A percentile compares a stretch with the other conserved stretches of the same genome.
Conservation (phyloP, 2,797 vertebrate species). For the Etheostoma nigrum region DNA sequence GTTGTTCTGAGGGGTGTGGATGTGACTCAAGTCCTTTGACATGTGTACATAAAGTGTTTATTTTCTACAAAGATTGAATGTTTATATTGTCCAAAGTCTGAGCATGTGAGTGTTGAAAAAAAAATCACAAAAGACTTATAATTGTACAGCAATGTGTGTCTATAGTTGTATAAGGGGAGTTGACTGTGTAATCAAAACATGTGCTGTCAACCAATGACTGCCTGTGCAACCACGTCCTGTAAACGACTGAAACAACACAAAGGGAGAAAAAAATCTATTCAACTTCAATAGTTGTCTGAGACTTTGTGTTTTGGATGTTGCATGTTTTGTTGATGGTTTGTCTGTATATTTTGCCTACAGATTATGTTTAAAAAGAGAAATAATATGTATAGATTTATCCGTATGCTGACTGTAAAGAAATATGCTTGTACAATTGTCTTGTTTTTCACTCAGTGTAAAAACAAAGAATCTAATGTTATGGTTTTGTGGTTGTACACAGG, state of each 20-base stretch:
- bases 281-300: constrained; percentile 85
- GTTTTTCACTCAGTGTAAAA: constrained; percentile 97
- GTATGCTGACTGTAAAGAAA: constrained; percentile 91
- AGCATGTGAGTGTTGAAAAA: constrained; percentile 93
- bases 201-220: constrained; percentile 87
- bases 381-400: constrained; percentile 89
- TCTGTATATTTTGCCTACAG: constrained; percentile 87
- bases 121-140: constrained; percentile 71
- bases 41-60: constrained; percentile 94
- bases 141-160: constrained; percentile 89
- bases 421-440: constrained; percentile 97
- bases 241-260: constrained; percentile 79
- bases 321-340: constrained; percentile 95
- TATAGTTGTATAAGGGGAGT: constrained; percentile 88
- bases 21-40: constrained; percentile 89
- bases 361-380: constrained; percentile 87
- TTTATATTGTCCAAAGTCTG: constrained; percentile 88
- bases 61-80: constrained; percentile 91
- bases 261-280: constrained; percentile 73
- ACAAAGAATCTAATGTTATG: constrained; percentile 89
- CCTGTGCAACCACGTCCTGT: constrained; percentile 83
- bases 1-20: constrained; percentile 84
- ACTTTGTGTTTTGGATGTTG: constrained; percentile 95
- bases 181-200: constrained; percentile 83
- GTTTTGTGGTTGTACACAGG: constrained; percentile 98